Evolutionary conservation across 1,140 invertebrate genomes (phyloP).

Genomic region (Aporrectodea caliginosa): DNA sequence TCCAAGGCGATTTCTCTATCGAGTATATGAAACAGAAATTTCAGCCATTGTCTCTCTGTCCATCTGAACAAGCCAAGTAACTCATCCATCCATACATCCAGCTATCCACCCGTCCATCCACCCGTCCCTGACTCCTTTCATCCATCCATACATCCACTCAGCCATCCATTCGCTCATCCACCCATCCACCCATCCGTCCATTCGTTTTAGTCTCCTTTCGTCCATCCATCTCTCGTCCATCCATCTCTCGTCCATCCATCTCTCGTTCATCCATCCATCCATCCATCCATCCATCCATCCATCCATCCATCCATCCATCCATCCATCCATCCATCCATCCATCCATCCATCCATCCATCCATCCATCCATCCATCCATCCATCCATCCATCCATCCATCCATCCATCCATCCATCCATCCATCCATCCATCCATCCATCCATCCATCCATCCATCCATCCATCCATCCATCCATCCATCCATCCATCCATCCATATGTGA

Average conservation of each 20-base stretch:
- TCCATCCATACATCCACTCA: constrained; percentile 11
- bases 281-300: constrained; percentile 16
- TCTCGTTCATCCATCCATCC: no score
- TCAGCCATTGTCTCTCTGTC: constrained; percentile 1
- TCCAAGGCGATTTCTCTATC: no score
- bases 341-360: constrained; percentile 16
- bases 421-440: constrained; percentile 16
- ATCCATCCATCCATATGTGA: constrained; percentile 16
- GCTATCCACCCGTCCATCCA: constrained; percentile 2
- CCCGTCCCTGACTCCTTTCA: neutral
- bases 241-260: no score
- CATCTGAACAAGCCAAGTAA: neutral
- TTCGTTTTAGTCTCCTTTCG: neutral
- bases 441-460: constrained; percentile 10
- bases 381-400: constrained; percentile 10
- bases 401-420: constrained; percentile 5
- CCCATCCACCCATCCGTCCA: constrained; percentile 9
- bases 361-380: constrained; percentile 16
- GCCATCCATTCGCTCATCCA: constrained; percentile 10
- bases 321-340: constrained; percentile 12
- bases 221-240: constrained; percentile 8
- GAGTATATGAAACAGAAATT: no score
- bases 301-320: constrained; percentile 10
- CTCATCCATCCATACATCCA: neutral
- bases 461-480: constrained; percentile 12